Conservation (phyloP, 2,888 invertebrate genomes). For the Eueremaeus valkanovi region DNA sequence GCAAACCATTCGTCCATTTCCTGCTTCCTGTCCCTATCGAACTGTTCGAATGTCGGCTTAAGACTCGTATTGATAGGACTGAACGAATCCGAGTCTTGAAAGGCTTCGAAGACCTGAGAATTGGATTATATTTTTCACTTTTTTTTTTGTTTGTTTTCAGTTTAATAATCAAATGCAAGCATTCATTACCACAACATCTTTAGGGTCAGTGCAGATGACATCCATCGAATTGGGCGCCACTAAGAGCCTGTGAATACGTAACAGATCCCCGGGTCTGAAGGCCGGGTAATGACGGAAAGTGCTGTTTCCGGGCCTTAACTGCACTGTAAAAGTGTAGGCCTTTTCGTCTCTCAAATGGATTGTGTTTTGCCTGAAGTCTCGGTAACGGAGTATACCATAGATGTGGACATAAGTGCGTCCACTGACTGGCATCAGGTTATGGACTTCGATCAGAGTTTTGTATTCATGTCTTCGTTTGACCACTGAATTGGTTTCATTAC, state of each 20-base stretch:
- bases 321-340: not conserved
- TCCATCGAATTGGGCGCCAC: constrained; percentile 21
- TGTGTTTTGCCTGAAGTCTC: not conserved
- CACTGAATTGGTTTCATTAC: no score
- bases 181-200: constrained; percentile 28
- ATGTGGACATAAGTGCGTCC: constrained; percentile 15
- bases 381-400: not conserved
- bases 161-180: not conserved
- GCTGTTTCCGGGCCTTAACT: constrained; percentile 6
- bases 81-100: not conserved
- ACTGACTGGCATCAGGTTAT: constrained; percentile 16
- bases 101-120: constrained; percentile 9
- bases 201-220: constrained; percentile 3
- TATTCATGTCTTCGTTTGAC: constrained; percentile 20
- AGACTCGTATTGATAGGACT: constrained; percentile 17
- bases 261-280: constrained; percentile 28
- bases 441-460: constrained; percentile 17
- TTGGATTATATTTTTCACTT: not conserved
- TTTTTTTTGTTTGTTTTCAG: not conserved
- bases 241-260: constrained; percentile 29
- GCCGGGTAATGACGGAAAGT: constrained; percentile 3
- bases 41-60: constrained; percentile 21
- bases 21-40: not conserved
- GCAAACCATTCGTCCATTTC: constrained; percentile 27
- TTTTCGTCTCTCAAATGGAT: constrained; percentile 5